Percentiles rank a stretch among this genome's conserved stretches.
Conservation (phyloP, 2,888 invertebrate species). For the Cephonodes hylas region DNA sequence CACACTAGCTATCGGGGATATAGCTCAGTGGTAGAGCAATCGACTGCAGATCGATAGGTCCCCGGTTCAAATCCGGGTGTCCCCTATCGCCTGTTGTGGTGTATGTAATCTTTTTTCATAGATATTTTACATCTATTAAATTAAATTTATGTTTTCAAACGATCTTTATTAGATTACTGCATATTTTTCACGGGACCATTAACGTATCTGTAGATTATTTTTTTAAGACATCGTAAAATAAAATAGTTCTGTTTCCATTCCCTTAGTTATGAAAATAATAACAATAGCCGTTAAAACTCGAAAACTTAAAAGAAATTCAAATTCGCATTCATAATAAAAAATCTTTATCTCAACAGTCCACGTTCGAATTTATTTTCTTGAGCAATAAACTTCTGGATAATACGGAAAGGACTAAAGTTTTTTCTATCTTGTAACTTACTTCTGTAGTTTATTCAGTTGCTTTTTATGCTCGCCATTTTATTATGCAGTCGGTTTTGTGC, state of each 20-base stretch:
- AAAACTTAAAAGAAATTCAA: too few species aligned
- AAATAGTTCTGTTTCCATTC: too few species aligned
- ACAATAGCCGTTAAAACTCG: not conserved
- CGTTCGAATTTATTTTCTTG: not conserved
- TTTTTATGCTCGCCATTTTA: not conserved
- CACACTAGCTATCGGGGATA: constrained; percentile 46
- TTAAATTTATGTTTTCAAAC: too few species aligned
- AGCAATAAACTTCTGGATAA: not conserved
- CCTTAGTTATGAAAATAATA: not conserved
- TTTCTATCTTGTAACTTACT: not conserved
- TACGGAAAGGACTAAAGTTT: not conserved
- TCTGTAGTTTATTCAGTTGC: not conserved
- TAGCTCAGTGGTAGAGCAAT: constrained; percentile 78
- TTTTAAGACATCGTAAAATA: too few species aligned
- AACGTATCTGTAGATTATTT: too few species aligned
- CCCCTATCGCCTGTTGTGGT: constrained; percentile 53
- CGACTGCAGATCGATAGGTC: constrained; percentile 80
- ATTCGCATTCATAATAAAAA: not conserved
- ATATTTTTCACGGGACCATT: too few species aligned
- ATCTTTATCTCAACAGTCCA: not conserved
- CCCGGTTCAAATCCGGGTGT: constrained; percentile 77
- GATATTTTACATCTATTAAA: too few species aligned
- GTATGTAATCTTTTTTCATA: too few species aligned
- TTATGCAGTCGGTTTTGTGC: not conserved
- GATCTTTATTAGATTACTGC: too few species aligned